Evolutionary conservation across 2,113 vertebrate genomes (phyloP).

Genomic region (Microcebus jonahi): DNA sequence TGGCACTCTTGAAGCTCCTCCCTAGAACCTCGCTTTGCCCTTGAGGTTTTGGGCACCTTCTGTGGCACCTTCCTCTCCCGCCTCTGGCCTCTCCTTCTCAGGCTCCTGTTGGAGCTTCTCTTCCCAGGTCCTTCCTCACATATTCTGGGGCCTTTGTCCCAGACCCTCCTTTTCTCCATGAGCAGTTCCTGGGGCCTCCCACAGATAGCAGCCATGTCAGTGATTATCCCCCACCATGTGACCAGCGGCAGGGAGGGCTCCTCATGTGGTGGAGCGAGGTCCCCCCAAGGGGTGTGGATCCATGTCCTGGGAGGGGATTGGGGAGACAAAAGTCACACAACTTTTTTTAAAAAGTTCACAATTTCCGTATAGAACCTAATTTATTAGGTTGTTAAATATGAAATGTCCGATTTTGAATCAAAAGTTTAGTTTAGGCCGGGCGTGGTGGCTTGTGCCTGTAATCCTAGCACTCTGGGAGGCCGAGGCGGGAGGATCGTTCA

Average conservation of each 20-base stretch:
- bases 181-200: not conserved
- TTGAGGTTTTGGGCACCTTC: not conserved
- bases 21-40: not conserved
- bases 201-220: not conserved
- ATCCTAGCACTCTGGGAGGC: too few relatives aligned
- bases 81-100: not conserved
- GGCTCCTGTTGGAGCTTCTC: not conserved
- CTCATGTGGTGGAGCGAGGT: too few relatives aligned
- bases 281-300: not conserved
- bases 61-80: not conserved
- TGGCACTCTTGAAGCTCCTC: not conserved
- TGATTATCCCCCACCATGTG: not conserved
- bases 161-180: not conserved
- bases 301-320: fast-evolving
- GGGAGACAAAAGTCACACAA: not conserved
- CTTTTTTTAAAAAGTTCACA: not conserved
- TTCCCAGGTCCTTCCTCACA: not conserved
- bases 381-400: too few relatives aligned
- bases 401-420: too few relatives aligned
- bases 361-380: too few relatives aligned
- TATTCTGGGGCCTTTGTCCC: not conserved
- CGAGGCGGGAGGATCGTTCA: too few relatives aligned
- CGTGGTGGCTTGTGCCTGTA: too few relatives aligned
- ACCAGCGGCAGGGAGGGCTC: not conserved
- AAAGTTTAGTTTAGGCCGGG: too few relatives aligned